These are phyloP conservation scores for Megamerina dolium DNA, from an alignment of 2,888 invertebrate species.

Conservation along the genomic window DNA sequence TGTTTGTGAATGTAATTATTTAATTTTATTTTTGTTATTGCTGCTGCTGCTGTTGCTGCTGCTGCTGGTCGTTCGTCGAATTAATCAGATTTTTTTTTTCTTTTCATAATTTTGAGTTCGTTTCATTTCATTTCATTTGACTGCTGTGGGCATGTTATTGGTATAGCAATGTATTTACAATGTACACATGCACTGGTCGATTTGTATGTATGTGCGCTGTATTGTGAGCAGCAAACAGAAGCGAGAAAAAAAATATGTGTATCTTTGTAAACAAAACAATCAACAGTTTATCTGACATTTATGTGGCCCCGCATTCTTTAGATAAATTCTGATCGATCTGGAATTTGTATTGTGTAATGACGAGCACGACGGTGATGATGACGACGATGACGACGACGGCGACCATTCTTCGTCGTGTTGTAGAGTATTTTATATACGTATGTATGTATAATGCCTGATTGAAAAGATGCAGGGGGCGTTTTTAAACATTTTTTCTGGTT, in stretches of 20 bases:
- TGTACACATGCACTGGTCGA: neutral
- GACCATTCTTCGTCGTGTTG: too few relatives aligned
- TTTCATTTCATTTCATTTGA: neutral
- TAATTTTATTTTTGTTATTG: slow-evolving; percentile 14
- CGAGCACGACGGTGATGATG: too few relatives aligned
- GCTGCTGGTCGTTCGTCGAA: slow-evolving; percentile 5
- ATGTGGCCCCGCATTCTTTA: slow-evolving; percentile 30
- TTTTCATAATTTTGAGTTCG: too few relatives aligned
- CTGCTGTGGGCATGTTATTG: slow-evolving; percentile 1
- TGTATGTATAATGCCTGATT: too few relatives aligned
- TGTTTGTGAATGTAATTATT: slow-evolving; percentile 1
- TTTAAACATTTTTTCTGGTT: too few relatives aligned
- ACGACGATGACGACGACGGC: too few relatives aligned
- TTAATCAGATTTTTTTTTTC: slow-evolving; percentile 11
- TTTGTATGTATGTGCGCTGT: slow-evolving; percentile 5
- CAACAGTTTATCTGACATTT: slow-evolving; percentile 26
- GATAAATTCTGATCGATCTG: slow-evolving; percentile 22
- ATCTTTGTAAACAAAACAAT: slow-evolving; percentile 27
- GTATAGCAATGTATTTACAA: neutral
- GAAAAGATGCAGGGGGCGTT: too few relatives aligned
- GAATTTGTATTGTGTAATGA: slow-evolving; percentile 6
- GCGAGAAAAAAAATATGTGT: slow-evolving; percentile 21
- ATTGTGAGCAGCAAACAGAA: slow-evolving; percentile 18
- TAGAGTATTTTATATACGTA: too few relatives aligned
- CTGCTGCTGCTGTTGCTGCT: slow-evolving; percentile 8